Percentiles rank a stretch among this genome's conserved stretches.
Conservation (phyloP, 2,113 vertebrate genomes). For the Coturnix japonica region DNA sequence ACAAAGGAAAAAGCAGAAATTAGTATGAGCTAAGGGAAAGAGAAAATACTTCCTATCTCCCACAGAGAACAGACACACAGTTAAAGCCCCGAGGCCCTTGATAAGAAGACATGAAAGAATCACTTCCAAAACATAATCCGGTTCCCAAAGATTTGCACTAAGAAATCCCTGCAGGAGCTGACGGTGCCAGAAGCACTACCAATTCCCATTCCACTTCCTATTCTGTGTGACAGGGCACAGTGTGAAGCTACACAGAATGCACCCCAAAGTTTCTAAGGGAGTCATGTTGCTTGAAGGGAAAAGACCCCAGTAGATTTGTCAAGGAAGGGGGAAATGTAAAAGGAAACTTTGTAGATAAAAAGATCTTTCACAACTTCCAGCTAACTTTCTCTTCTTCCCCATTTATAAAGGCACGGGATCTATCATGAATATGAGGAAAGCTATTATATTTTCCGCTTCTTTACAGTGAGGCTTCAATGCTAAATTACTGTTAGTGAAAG, state of each 20-base stretch:
- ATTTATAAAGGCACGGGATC: not conserved
- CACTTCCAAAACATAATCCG: slow-evolving; percentile 27
- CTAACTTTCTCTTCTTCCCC: not conserved
- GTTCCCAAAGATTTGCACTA: slow-evolving; percentile 67
- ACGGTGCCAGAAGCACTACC: not conserved
- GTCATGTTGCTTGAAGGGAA: accelerated
- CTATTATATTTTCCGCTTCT: not conserved
- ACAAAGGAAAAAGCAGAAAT: slow-evolving; percentile 37
- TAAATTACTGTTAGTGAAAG: slow-evolving; percentile 28
- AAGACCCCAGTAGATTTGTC: not conserved
- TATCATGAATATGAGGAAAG: not conserved
- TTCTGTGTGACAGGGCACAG: accelerated
- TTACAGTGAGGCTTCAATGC: not conserved
- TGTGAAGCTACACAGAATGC: not conserved
- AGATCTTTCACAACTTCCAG: slow-evolving; percentile 26
- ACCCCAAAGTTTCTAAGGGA: not conserved
- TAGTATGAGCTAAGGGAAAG: slow-evolving; percentile 21
- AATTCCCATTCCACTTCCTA: not conserved
- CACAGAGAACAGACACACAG: slow-evolving; percentile 36
- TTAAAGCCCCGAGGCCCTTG: slow-evolving; percentile 1
- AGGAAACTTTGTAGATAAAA: slow-evolving; percentile 6
- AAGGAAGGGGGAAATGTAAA: not conserved
- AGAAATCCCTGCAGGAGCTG: slow-evolving; percentile 46
- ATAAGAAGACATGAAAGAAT: slow-evolving; percentile 63
- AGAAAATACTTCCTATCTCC: slow-evolving; percentile 44